Evolutionary conservation across 2,113 vertebrate species (phyloP).

Genomic region (Brachyhypopomus gauderio): DNA sequence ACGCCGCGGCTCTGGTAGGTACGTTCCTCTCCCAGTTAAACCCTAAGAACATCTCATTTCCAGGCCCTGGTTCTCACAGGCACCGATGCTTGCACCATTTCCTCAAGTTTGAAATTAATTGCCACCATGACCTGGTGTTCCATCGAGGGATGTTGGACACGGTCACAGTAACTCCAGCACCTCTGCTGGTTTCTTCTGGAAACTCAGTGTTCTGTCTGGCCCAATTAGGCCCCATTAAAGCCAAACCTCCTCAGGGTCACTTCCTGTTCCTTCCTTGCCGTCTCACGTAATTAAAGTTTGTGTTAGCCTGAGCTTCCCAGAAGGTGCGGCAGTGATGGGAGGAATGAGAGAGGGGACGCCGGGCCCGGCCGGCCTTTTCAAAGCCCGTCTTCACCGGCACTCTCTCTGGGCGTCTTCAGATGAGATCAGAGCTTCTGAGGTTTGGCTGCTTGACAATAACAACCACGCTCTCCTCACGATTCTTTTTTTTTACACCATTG

Average conservation of each 20-base stretch:
- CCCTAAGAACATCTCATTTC: constrained; percentile 28
- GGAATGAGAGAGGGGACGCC: constrained; percentile 37
- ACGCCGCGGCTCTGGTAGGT: background rate
- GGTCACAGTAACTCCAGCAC: background rate
- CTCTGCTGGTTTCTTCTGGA: constrained; percentile 26
- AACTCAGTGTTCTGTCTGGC: constrained; percentile 56
- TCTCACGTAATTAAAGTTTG: constrained; percentile 64
- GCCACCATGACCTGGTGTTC: constrained; percentile 20
- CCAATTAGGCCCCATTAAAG: constrained; percentile 63
- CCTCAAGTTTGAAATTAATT: constrained; percentile 50
- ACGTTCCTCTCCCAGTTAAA: constrained; percentile 21
- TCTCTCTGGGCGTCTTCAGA: constrained; percentile 60
- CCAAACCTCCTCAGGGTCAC: constrained; percentile 64
- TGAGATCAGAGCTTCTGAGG: constrained; percentile 75
- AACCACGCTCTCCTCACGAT: constrained; percentile 45
- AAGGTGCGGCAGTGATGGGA: constrained; percentile 49
- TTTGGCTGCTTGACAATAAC: constrained; percentile 71
- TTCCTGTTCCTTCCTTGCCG: constrained; percentile 63
- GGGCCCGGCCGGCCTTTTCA: constrained; percentile 57
- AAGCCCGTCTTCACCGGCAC: constrained; percentile 50
- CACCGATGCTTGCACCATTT: constrained; percentile 35
- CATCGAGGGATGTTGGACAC: constrained; percentile 41
- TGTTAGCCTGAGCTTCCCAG: constrained; percentile 59
- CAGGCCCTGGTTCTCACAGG: constrained; percentile 14
- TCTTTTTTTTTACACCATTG: background rate